A percentile compares a stretch with the other conserved stretches of the same genome.
Evolutionary conservation across 2,888 invertebrate genomes (phyloP).

Genomic region (Tethea ocularis): DNA sequence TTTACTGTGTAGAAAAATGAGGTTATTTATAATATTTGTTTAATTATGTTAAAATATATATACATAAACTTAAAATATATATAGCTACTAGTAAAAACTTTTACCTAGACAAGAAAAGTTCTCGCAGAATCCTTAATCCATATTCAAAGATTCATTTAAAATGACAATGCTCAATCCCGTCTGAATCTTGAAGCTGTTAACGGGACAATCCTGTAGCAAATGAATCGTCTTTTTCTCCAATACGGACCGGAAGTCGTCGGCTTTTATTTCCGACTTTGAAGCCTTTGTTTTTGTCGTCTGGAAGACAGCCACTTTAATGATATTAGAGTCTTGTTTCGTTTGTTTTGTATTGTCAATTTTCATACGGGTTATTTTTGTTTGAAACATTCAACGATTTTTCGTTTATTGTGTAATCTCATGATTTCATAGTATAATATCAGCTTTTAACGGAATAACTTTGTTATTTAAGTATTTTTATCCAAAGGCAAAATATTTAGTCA

Average conservation of each 20-base stretch:
- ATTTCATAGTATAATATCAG: too few species aligned
- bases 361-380: not conserved
- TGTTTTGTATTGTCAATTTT: conserved; percentile 15
- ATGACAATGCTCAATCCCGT: conserved; percentile 39
- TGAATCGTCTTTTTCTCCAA: conserved; percentile 49
- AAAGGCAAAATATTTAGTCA: not conserved
- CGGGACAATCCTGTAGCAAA: conserved; percentile 54
- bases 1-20: not conserved
- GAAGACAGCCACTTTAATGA: conserved; percentile 31
- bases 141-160: conserved; percentile 47
- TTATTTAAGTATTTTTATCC: not conserved
- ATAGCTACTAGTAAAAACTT: too few species aligned
- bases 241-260: conserved; percentile 42
- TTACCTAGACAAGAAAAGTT: conserved; percentile 18
- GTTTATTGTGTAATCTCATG: too few species aligned
- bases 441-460: too few species aligned
- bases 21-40: not conserved
- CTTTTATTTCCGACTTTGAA: conserved; percentile 59
- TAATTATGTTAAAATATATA: too few species aligned
- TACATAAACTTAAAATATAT: too few species aligned
- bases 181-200: conserved; percentile 8
- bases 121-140: conserved; percentile 32
- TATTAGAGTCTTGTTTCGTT: conserved; percentile 33
- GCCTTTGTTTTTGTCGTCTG: conserved; percentile 13
- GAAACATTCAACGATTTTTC: too few species aligned